Evolutionary conservation across 1,140 invertebrate genomes (phyloP), one percentile per base, ranked within the genome.

Genomic region (Trichonephila clavata): DNA sequence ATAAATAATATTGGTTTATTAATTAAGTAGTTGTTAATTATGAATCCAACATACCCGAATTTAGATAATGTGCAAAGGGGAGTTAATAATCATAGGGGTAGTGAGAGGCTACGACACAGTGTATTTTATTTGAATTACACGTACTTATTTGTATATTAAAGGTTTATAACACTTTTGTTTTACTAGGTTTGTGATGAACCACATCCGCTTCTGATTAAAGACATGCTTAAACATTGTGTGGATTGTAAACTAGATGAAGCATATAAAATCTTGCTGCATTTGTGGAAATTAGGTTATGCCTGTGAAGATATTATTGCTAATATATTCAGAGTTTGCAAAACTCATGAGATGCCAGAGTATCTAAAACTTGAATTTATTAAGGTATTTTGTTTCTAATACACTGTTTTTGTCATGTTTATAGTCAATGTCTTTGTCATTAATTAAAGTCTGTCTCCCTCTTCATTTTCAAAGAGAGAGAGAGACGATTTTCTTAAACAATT

Each of bases 271-370:
- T 97, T 99, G 95, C 96, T 97, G 20, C 97, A 98, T 95, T 96
- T 99, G 32, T 99, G 98, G 97, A 97, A 97, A 95, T 96, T 99
- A 89, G 99, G 99, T 2, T 99, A 99, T 96, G 98, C 98, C 1
- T 97, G 98, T 1, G 98, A 99, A 96, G 99, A 99, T 96, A 98
- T 99, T 77, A 98, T 99, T 94, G 97, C 97, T 90, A 99, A 99
- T 96, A 97, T 99, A 84, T 99, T 99, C 95, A 97, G 98, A 95
- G 98, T 99, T 18, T 97, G 97, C 95, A 99, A 99, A 96, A 98
- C 97, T 95, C 96, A 98, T 94, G 96, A 97, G 71, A 97, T 98
- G 94, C 96, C 97, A 83, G 98, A 99, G 96, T 96, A 97, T 87
- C 95, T 98, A 21, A 98, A 98, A 96, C 96, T 99, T 90, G 97